Conservation (phyloP, 2,888 invertebrate species). For the Stenchaetothrips biformis region DNA sequence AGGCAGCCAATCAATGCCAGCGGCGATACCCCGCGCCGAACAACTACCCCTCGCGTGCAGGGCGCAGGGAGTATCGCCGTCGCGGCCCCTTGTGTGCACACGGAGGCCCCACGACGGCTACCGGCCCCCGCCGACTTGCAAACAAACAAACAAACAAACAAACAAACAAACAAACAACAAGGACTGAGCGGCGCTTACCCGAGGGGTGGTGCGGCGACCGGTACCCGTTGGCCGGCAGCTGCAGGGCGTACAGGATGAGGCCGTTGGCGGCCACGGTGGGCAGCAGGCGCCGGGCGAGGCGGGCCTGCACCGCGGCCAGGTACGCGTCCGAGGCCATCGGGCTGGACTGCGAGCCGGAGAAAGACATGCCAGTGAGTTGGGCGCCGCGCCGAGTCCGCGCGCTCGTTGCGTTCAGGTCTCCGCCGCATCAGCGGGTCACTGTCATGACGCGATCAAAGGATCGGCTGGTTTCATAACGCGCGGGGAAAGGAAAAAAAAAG, state of each 20-base stretch:
- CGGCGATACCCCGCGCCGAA: constrained; percentile 12
- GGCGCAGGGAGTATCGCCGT: neutral
- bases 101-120: too few relatives aligned
- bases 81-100: neutral
- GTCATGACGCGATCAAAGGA: too few relatives aligned
- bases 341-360: neutral
- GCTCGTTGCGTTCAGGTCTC: neutral
- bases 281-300: constrained; percentile 67
- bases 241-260: constrained; percentile 68
- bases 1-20: neutral
- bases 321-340: neutral
- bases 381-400: neutral
- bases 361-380: neutral
- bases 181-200: neutral
- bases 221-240: constrained; percentile 47
- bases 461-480: too few relatives aligned
- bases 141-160: too few relatives aligned
- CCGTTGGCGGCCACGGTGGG: constrained; percentile 68
- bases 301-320: constrained; percentile 60
- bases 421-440: neutral
- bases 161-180: too few relatives aligned
- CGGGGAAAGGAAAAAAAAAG: too few relatives aligned
- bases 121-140: too few relatives aligned
- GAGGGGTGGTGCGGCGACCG: constrained; percentile 14
- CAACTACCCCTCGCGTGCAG: neutral